phyloP scores from a whole-genome alignment of 2,113 vertebrate species.

The Dendrocopos noguchii region DNA sequence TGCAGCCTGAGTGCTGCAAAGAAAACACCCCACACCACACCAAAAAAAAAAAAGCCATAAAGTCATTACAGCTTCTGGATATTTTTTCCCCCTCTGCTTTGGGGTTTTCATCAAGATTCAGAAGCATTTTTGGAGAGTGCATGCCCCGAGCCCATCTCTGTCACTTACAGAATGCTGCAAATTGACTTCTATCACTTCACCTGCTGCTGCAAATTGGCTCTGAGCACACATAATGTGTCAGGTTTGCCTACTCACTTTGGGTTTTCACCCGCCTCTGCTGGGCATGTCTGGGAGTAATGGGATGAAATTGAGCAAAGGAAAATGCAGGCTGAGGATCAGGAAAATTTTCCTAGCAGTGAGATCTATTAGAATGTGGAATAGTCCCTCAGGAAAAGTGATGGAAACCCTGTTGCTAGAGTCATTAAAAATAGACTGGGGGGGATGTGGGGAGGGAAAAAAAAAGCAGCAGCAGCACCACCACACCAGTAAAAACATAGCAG shows the following conservation, averaged over 20 bases:
- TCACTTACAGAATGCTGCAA: conserved; percentile 71
- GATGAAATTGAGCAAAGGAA: conserved; percentile 74
- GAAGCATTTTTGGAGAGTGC: conserved; percentile 67
- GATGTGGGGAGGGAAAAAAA: not conserved
- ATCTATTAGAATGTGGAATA: conserved; percentile 71
- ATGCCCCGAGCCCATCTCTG: conserved; percentile 67
- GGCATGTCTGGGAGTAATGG: conserved; percentile 72
- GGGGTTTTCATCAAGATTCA: conserved; percentile 70
- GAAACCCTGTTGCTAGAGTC: conserved; percentile 60
- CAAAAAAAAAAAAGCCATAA: not conserved
- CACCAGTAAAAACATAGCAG: conserved; percentile 47
- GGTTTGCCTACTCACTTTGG: conserved; percentile 71
- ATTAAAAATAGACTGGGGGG: conserved; percentile 62
- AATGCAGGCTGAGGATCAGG: conserved; percentile 69
- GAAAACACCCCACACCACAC: not conserved
- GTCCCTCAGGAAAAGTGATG: conserved; percentile 61
- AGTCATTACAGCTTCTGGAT: conserved; percentile 56
- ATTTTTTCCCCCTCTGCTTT: conserved; percentile 17
- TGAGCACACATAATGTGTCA: conserved; percentile 70
- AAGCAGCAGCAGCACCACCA: not conserved
- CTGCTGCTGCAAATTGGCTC: conserved; percentile 72
- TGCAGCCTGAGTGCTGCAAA: conserved; percentile 5
- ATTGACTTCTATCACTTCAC: conserved; percentile 72
- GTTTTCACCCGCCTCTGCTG: conserved; percentile 68
- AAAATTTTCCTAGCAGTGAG: conserved; percentile 72